These are phyloP conservation scores for Melanocharis versteri DNA, from an alignment of 2,113 vertebrate species.

Conservation along the genomic window DNA sequence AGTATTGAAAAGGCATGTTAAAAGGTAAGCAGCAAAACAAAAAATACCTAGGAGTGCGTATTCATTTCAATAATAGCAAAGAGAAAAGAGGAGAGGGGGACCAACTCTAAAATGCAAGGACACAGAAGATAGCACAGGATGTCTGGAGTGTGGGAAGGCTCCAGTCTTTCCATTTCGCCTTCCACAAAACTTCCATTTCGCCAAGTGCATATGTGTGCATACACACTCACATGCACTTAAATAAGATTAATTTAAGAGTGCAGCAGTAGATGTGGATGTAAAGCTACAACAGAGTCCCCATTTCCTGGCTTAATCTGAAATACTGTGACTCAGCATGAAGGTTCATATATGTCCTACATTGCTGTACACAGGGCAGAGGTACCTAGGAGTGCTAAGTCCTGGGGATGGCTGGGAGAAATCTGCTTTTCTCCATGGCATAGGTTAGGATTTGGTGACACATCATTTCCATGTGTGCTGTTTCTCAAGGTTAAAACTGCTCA, in stretches of 20 bases:
- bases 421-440: not conserved
- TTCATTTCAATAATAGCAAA: not conserved
- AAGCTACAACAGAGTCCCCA: not conserved
- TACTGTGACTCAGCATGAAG: not conserved
- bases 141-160: not conserved
- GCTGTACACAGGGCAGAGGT: not conserved
- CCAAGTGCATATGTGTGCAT: too few relatives aligned
- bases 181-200: too few relatives aligned
- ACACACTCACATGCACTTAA: not conserved
- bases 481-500: conserved; percentile 35
- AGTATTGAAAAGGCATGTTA: not conserved
- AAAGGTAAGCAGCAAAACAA: not conserved
- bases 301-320: not conserved
- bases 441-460: not conserved
- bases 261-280: not conserved
- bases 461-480: conserved; percentile 13
- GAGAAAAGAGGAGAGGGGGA: not conserved
- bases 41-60: not conserved
- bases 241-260: not conserved
- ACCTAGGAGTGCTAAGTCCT: not conserved
- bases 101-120: not conserved
- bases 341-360: not conserved
- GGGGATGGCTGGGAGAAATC: not conserved
- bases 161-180: not conserved
- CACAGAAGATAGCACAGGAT: not conserved